Evolutionary conservation across 1,140 invertebrate species (phyloP), one percentile per base, ranked within the genome.

Genomic region (Tetraneura akinire): DNA sequence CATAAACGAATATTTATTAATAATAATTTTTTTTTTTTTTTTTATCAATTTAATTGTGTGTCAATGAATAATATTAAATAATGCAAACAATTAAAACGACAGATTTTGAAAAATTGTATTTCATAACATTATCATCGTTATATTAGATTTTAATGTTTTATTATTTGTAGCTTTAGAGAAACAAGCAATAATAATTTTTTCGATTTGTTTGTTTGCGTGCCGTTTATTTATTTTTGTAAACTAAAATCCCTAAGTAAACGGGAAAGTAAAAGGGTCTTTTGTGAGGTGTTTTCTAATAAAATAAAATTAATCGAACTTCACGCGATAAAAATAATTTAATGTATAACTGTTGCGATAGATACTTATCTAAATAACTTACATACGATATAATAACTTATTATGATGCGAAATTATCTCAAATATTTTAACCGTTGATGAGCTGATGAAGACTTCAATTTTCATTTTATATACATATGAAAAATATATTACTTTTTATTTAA

Each of bases 401-500:
- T 42, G 11, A 47, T 1, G 8, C 32, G 32, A 4, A 23, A 14
- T 68, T 68, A 68, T 37, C 11, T 68, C 64, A 37, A 68, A 68
- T 45, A 8, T 0, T 18, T 1, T 9, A 32, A 32, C 16, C 37
- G 16, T 18, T 18, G 18, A 21, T 13, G 32, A 1, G 18, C 9
- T 8, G 14, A n/a, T 11, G 13, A 23, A 10, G 62, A 64, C 37
- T 13, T 68, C 23, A 45, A 68, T 68, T 45, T 68, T 21, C 21
- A 45, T 45, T 68, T 68, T 45, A 45, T 66, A 42, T 45, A 42
- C 18, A 11, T 5, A 9, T 13, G 10, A n/a, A 37, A 42, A n/a
- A n/a, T n/a, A n/a, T n/a, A 66, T 66, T 64, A 11, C 26, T 37
- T 64, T 64, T 64, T 11, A 64, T 64, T 64, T 14, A 29, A 64